A percentile compares a stretch with the other conserved stretches of the same genome.
Conservation (phyloP, 2,113 vertebrate species). For the Laticauda laticaudata region DNA sequence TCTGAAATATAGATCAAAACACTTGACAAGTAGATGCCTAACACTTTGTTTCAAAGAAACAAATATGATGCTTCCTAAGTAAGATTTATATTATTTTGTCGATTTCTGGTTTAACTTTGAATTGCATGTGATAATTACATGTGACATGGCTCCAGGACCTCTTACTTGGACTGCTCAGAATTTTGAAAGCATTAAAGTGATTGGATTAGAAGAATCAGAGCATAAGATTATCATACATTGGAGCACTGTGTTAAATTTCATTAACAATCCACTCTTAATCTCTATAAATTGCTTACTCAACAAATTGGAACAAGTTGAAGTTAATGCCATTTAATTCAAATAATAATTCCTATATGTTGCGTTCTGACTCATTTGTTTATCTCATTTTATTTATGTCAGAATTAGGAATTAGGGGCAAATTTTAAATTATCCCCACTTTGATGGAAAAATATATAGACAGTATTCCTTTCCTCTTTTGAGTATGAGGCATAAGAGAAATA, state of each 20-base stretch:
- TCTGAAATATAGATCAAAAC: slow-evolving; percentile 3
- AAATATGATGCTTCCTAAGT: neutral
- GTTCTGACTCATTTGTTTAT: neutral
- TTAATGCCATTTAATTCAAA: neutral
- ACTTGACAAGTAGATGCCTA: neutral
- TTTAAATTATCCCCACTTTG: neutral
- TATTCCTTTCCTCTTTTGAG: neutral
- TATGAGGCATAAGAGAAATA: neutral
- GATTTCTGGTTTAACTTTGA: neutral
- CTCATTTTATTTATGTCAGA: neutral
- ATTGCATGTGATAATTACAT: neutral
- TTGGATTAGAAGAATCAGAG: neutral
- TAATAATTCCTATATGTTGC: neutral
- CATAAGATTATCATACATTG: neutral
- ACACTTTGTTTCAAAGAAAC: neutral
- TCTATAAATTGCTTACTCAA: neutral
- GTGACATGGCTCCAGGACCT: neutral
- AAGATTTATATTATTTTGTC: neutral
- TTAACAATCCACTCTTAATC: neutral
- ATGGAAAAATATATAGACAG: neutral
- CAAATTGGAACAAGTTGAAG: neutral
- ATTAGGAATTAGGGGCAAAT: neutral
- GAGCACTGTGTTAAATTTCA: neutral
- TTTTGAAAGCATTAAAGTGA: neutral
- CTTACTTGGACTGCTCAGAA: neutral